phyloP scores from a whole-genome alignment of 2,888 invertebrate genomes.

The Pasiphila rectangulata region DNA sequence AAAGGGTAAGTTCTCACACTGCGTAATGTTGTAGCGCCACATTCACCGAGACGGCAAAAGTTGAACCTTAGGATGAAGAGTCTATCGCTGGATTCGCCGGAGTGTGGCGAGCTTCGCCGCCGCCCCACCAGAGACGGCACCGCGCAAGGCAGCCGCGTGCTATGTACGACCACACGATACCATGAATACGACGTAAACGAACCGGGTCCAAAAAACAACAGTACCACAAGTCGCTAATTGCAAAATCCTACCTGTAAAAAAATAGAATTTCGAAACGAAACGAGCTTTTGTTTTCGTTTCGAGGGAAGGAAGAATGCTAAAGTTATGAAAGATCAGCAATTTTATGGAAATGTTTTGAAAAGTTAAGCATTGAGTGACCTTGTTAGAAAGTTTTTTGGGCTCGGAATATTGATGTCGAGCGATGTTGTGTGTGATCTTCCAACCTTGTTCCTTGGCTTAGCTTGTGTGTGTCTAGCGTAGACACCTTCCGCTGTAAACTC shows the following conservation, averaged over 20 bases:
- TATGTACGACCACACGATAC: slow-evolving; percentile 80
- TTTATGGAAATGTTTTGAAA: neutral
- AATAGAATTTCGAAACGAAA: neutral
- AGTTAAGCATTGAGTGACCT: slow-evolving; percentile 14
- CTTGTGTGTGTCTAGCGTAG: slow-evolving; percentile 59
- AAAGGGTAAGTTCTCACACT: slow-evolving; percentile 59
- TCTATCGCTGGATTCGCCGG: slow-evolving; percentile 97
- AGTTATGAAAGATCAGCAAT: neutral
- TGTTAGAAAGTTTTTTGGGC: slow-evolving; percentile 57
- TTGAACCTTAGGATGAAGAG: slow-evolving; percentile 99
- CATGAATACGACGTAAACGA: slow-evolving; percentile 29
- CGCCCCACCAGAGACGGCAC: slow-evolving; percentile 78
- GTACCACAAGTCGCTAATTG: no score
- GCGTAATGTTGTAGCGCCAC: slow-evolving; percentile 88
- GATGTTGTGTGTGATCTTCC: slow-evolving; percentile 55
- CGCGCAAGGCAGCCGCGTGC: slow-evolving; percentile 81
- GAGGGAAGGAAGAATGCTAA: neutral
- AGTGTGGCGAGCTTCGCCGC: slow-evolving; percentile 91
- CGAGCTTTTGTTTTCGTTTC: neutral
- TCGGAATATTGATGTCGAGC: slow-evolving; percentile 57
- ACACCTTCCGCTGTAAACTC: slow-evolving; percentile 35
- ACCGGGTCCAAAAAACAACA: slow-evolving; percentile 70
- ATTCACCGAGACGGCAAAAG: slow-evolving; percentile 97
- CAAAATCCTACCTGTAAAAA: no score
- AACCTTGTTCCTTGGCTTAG: slow-evolving; percentile 57